These are phyloP conservation scores for Torymus auratus DNA, from an alignment of 2,888 invertebrate genomes.

Conservation along the genomic window DNA sequence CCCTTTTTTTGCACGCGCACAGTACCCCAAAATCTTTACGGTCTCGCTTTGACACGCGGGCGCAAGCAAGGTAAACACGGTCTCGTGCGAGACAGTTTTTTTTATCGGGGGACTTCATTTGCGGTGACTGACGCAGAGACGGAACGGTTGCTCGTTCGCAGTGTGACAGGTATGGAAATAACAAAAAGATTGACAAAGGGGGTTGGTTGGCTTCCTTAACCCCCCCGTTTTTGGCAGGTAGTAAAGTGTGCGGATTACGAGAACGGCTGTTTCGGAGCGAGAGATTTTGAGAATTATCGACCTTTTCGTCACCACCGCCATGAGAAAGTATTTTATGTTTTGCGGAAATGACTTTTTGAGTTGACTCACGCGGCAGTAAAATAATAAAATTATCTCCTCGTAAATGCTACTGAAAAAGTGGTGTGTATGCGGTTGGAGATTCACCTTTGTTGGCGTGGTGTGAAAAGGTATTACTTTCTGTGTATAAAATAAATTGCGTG, in stretches of 20 bases:
- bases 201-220: slow-evolving; percentile 10
- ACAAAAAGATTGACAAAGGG: slow-evolving; percentile 35
- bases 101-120: slow-evolving; percentile 32
- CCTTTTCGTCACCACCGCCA: background rate
- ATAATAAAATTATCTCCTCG: slow-evolving; percentile 32
- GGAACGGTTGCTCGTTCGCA: background rate
- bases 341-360: background rate
- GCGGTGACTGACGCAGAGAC: slow-evolving; percentile 42
- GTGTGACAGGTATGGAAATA: slow-evolving; percentile 46
- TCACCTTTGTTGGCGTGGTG: no score
- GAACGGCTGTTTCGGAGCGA: background rate
- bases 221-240: background rate
- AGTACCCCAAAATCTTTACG: slow-evolving; percentile 51
- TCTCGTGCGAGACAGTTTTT: slow-evolving; percentile 21
- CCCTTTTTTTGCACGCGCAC: slow-evolving; percentile 20
- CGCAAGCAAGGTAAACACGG: slow-evolving; percentile 50
- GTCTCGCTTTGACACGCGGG: slow-evolving; percentile 52
- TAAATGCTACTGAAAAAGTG: slow-evolving; percentile 11
- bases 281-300: slow-evolving; percentile 1
- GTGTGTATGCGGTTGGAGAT: no score
- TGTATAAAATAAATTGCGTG: no score
- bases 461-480: no score
- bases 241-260: slow-evolving; percentile 28
- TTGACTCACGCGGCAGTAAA: slow-evolving; percentile 27
- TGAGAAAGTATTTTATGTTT: slow-evolving; percentile 22